Evolutionary conservation across 2,888 invertebrate species (phyloP), one percentile per base, ranked within the genome.

Genomic region (Tetheella fluctuosa): DNA sequence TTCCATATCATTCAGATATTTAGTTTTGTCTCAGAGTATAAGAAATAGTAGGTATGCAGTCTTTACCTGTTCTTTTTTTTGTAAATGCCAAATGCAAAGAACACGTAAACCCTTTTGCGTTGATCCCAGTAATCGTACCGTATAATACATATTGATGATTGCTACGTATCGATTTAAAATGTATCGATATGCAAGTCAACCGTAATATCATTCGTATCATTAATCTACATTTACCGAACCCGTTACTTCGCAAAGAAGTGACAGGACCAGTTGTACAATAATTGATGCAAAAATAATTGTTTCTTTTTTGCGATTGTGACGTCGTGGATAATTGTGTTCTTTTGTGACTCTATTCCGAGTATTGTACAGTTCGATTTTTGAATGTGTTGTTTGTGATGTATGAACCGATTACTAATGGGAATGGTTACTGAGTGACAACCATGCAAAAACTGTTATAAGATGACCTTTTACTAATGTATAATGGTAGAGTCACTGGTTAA

Each of bases 71-170:
- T 7, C 2, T 48, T 57, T 60, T n/a, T 23, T 52, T 42, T 56
- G 23, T 60, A 34, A 58, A 58, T 54, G 39, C n/a, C 10, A 39
- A 39, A 39, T n/a, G 39, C 39, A 39, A n/a, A 39, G 39, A 39
- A n/a, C 39, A 39, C 39, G 39, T 39, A 39, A 48, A 48, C 20
- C 7, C 34, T 60, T 54, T 65, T 63, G 59, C 67, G 60, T 58
- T 54, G 57, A 70, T 78, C 77, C 71, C 75, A 70, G 64, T 79
- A 84, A 82, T 80, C 74, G 79, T 64, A 79, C 77, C 91, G 83
- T 89, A 73, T 90, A 91, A 92, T 91, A 79, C 80, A 76, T 87
- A 92, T 92, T 90, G 84, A 92, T 91, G 89, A 84, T 86, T 71
- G 60, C 61, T 48, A 20, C 20, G 10, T 48, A 20, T 80, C 77